A percentile compares a stretch with the other conserved stretches of the same genome.
phyloP scores from a whole-genome alignment of 2,113 vertebrate species.

The Ochotona princeps region DNA sequence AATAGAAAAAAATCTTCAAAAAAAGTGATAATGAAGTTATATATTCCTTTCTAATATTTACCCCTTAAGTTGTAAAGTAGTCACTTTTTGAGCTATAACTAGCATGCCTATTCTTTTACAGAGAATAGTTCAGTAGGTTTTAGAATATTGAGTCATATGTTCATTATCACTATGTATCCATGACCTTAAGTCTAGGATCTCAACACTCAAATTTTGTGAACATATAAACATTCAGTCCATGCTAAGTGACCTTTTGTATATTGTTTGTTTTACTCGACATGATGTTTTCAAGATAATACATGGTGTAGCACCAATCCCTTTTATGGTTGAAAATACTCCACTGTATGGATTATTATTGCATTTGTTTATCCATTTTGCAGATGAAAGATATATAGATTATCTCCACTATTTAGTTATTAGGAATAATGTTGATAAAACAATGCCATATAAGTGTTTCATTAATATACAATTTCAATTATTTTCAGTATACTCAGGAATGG shows the following conservation, averaged over 20 bases:
- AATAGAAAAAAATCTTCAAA: background rate
- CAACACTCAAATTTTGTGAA: background rate
- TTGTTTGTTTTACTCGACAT: background rate
- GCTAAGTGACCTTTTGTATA: background rate
- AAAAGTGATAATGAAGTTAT: constrained; percentile 5
- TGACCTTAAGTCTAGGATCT: background rate
- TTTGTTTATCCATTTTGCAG: background rate
- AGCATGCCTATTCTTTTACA: background rate
- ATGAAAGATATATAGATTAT: background rate
- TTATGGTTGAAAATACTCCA: background rate
- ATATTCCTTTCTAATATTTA: background rate
- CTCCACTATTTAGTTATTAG: background rate
- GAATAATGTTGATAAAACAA: background rate
- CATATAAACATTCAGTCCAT: background rate
- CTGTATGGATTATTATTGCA: background rate
- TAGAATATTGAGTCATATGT: background rate
- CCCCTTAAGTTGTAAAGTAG: constrained; percentile 1
- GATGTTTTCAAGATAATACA: background rate
- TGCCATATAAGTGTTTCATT: background rate
- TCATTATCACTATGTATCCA: background rate
- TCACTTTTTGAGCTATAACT: background rate
- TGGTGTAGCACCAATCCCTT: background rate
- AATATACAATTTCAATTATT: constrained; percentile 11
- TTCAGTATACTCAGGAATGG: background rate
- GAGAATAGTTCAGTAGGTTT: background rate